Conservation (phyloP, 1,140 invertebrate genomes). For the Subanguina moxae region DNA sequence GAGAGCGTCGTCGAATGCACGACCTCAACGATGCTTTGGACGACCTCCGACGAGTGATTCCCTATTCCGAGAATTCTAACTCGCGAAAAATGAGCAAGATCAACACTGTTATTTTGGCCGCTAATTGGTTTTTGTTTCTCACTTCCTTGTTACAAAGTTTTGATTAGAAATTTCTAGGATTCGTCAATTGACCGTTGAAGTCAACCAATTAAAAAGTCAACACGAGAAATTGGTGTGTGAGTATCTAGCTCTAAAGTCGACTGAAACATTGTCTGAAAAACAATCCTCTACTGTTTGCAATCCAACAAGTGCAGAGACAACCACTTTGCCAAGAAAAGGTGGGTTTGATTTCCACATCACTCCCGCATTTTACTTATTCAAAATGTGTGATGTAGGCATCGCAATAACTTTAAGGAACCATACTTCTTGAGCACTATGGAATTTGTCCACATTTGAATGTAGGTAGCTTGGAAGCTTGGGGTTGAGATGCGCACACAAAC, state of each 20-base stretch:
- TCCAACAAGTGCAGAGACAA: too few species aligned
- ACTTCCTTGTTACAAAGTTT: background rate
- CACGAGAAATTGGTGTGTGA: slow-evolving; percentile 18
- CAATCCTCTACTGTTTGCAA: too few species aligned
- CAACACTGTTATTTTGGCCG: slow-evolving; percentile 88
- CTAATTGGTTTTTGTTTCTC: slow-evolving; percentile 24
- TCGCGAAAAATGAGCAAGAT: slow-evolving; percentile 99
- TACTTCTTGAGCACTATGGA: too few species aligned
- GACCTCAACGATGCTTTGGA: slow-evolving; percentile 93
- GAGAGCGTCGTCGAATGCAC: slow-evolving; percentile 85
- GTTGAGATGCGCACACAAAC: too few species aligned
- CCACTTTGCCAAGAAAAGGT: too few species aligned
- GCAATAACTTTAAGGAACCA: too few species aligned
- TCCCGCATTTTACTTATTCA: too few species aligned
- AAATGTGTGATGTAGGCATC: too few species aligned
- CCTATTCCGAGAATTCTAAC: slow-evolving; percentile 65
- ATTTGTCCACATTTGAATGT: too few species aligned
- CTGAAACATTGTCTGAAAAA: background rate
- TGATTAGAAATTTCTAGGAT: slow-evolving; percentile 13
- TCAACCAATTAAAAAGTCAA: slow-evolving; percentile 6
- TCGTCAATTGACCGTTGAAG: slow-evolving; percentile 11
- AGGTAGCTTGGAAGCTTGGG: too few species aligned
- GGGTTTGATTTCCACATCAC: too few species aligned
- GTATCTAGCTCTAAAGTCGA: background rate
- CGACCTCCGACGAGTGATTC: slow-evolving; percentile 76